Evolutionary conservation across 2,888 invertebrate genomes (phyloP).

Genomic region (Luperina testacea): DNA sequence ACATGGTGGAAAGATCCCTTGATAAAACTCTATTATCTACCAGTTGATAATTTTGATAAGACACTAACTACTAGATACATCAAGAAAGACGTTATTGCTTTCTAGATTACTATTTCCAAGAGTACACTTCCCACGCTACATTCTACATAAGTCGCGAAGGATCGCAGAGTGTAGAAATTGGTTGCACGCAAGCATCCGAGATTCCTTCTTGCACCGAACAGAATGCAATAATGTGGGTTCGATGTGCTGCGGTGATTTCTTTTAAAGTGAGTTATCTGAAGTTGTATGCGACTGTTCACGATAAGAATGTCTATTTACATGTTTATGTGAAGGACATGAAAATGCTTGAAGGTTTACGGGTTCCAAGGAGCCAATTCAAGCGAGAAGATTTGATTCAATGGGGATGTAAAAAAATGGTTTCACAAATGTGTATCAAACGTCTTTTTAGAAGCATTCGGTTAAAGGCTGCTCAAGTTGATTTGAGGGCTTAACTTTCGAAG

Average conservation of each 20-base stretch:
- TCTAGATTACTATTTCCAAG: constrained; percentile 31
- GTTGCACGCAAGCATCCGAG: constrained; percentile 56
- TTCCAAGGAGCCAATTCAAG: not conserved
- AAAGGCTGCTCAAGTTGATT: not conserved
- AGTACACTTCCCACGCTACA: constrained; percentile 18
- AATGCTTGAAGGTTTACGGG: not conserved
- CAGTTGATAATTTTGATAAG: not conserved
- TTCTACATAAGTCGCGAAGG: constrained; percentile 43
- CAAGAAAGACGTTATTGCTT: not conserved
- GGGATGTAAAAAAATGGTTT: not conserved
- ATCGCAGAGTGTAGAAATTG: constrained; percentile 58
- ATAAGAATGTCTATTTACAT: not conserved
- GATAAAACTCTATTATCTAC: not conserved
- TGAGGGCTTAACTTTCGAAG: not conserved
- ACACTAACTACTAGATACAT: not conserved
- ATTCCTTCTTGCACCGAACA: constrained; percentile 49
- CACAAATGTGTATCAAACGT: not conserved
- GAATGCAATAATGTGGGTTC: constrained; percentile 64
- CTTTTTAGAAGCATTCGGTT: not conserved
- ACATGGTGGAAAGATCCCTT: not conserved
- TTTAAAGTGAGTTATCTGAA: constrained; percentile 37
- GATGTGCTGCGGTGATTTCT: constrained; percentile 47
- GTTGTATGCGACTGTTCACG: not conserved
- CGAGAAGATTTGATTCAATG: not conserved
- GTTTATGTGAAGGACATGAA: not conserved